phyloP scores from a whole-genome alignment of 2,797 vertebrate species.

The Schizopygopsis pylzovi region DNA sequence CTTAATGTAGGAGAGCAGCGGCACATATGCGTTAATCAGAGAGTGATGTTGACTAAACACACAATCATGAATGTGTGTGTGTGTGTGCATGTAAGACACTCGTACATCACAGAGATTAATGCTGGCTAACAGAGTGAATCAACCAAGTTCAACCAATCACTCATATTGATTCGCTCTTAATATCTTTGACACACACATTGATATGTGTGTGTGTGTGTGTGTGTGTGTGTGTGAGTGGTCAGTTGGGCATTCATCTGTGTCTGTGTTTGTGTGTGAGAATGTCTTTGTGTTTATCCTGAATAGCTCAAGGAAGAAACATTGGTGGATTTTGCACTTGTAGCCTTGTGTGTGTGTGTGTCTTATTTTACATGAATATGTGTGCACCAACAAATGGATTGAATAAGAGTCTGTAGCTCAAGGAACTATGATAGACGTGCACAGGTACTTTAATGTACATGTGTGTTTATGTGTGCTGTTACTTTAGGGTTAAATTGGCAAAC shows the following conservation, averaged over 20 bases:
- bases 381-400: neutral
- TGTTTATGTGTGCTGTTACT: neutral
- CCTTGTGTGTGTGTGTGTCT: neutral
- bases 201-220: constrained; percentile 12
- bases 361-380: neutral
- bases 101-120: constrained; percentile 24
- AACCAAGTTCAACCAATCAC: neutral
- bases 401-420: neutral
- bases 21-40: constrained; percentile 17
- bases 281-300: neutral
- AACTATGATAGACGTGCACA: neutral
- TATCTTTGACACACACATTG: constrained; percentile 22
- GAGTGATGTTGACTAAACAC: constrained; percentile 9
- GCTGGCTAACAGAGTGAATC: neutral
- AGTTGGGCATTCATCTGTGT: neutral
- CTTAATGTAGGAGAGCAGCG: neutral
- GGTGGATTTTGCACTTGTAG: neutral
- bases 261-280: neutral
- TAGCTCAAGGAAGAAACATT: neutral
- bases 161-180: constrained; percentile 31
- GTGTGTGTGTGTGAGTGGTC: constrained; percentile 17
- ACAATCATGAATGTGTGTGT: neutral
- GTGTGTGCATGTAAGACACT: constrained; percentile 34
- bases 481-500: neutral
- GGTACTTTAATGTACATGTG: neutral